These are phyloP conservation scores for Stegodyphus dumicola DNA, from an alignment of 1,140 invertebrate genomes.

Conservation along the genomic window DNA sequence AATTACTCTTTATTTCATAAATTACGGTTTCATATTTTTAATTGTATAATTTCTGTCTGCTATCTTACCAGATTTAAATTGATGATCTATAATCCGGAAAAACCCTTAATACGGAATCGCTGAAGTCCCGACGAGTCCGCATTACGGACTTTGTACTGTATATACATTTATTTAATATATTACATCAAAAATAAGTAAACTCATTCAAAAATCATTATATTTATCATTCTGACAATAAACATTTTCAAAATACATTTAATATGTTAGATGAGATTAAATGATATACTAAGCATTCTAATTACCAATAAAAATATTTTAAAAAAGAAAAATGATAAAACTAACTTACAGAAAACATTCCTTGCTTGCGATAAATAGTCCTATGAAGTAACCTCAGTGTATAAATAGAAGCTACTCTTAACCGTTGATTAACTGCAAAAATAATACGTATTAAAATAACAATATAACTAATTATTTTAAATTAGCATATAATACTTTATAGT, in stretches of 20 bases:
- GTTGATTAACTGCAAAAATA: constrained; percentile 35
- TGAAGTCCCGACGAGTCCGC: too few species aligned
- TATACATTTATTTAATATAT: too few species aligned
- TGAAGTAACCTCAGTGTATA: constrained; percentile 45
- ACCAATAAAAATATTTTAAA: neutral
- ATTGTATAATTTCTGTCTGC: too few species aligned
- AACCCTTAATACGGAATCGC: too few species aligned
- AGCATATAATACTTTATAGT: too few species aligned
- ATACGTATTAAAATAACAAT: neutral
- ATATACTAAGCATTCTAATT: neutral
- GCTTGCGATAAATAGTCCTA: constrained; percentile 48
- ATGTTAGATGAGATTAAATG: neutral
- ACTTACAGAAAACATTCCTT: constrained; percentile 59
- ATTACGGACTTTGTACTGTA: too few species aligned
- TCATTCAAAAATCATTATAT: too few species aligned
- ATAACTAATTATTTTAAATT: neutral
- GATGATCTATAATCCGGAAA: too few species aligned
- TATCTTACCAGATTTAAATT: too few species aligned
- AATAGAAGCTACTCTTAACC: constrained; percentile 21
- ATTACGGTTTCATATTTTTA: too few species aligned
- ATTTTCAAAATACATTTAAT: neutral
- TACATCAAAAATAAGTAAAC: too few species aligned
- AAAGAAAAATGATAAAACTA: neutral
- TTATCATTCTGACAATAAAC: neutral
- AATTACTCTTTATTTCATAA: too few species aligned